Evolutionary conservation across 2,888 invertebrate genomes (phyloP).

Genomic region (Dasysyrphus albostriatus): DNA sequence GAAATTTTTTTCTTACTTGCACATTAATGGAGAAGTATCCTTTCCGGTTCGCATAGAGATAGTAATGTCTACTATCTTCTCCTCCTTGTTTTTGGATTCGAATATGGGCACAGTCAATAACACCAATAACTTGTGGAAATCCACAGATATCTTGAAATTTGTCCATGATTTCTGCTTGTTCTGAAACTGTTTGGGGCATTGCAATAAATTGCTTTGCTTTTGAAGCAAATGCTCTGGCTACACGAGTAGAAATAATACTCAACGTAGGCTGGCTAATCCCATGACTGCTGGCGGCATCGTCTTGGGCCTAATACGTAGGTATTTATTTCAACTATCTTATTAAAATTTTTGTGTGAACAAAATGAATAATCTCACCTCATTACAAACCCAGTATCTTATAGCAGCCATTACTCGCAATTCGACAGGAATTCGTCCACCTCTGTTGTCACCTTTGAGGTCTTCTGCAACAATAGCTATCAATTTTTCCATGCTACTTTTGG

Average conservation of each 20-base stretch:
- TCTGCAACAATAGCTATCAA: neutral
- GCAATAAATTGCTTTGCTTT: neutral
- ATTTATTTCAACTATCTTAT: neutral
- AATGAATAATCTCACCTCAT: neutral
- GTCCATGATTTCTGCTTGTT: neutral
- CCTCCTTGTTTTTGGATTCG: constrained; percentile 3
- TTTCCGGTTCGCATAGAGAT: neutral
- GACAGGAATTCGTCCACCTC: neutral
- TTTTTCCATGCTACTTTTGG: neutral
- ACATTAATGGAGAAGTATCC: constrained; percentile 12
- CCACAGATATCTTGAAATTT: neutral
- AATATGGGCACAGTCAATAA: neutral
- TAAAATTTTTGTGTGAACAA: neutral
- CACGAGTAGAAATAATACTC: neutral
- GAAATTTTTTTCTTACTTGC: neutral
- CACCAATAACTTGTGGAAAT: neutral
- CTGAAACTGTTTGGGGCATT: neutral
- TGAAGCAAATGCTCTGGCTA: constrained; percentile 6
- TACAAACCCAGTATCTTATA: neutral
- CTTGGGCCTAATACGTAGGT: constrained; percentile 4
- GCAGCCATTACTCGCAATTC: neutral
- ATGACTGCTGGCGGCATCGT: neutral
- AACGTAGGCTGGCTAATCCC: constrained; percentile 3
- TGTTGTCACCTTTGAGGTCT: neutral
- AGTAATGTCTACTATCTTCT: neutral